phyloP scores from a whole-genome alignment of 2,888 invertebrate genomes.

The Globia sparganii region DNA sequence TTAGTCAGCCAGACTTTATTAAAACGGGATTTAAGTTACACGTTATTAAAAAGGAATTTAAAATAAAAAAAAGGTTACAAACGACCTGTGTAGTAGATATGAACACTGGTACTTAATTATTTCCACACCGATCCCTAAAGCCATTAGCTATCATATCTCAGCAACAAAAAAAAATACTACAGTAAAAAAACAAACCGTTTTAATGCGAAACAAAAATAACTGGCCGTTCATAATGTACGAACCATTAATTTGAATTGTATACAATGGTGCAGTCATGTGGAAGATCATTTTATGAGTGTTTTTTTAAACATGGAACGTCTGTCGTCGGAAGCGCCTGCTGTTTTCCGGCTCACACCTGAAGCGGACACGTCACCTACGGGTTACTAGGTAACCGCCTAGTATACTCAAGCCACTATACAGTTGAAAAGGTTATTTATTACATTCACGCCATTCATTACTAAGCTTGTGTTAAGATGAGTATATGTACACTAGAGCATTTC shows the following conservation, averaged over 20 bases:
- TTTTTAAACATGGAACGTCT: slow-evolving; percentile 56
- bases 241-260: slow-evolving; percentile 80
- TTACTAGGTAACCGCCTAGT: slow-evolving; percentile 21
- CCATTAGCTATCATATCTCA: slow-evolving; percentile 59
- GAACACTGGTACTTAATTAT: slow-evolving; percentile 40
- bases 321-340: slow-evolving; percentile 45
- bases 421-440: slow-evolving; percentile 7
- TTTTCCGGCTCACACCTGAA: slow-evolving; percentile 42
- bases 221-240: slow-evolving; percentile 74
- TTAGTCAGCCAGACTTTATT: background rate
- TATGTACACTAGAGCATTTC: too few relatives aligned
- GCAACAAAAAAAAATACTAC: slow-evolving; percentile 56
- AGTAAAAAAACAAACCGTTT: slow-evolving; percentile 73
- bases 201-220: slow-evolving; percentile 80
- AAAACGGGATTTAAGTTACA: background rate
- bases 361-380: slow-evolving; percentile 2
- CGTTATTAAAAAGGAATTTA: background rate
- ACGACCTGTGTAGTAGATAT: background rate
- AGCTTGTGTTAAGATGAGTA: background rate
- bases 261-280: slow-evolving; percentile 73
- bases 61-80: slow-evolving; percentile 20
- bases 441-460: background rate
- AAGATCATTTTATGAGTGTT: slow-evolving; percentile 72
- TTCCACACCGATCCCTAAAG: slow-evolving; percentile 43
- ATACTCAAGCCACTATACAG: background rate